These are phyloP conservation scores for Otis tarda DNA, from an alignment of 2,113 vertebrate species.

Conservation along the genomic window DNA sequence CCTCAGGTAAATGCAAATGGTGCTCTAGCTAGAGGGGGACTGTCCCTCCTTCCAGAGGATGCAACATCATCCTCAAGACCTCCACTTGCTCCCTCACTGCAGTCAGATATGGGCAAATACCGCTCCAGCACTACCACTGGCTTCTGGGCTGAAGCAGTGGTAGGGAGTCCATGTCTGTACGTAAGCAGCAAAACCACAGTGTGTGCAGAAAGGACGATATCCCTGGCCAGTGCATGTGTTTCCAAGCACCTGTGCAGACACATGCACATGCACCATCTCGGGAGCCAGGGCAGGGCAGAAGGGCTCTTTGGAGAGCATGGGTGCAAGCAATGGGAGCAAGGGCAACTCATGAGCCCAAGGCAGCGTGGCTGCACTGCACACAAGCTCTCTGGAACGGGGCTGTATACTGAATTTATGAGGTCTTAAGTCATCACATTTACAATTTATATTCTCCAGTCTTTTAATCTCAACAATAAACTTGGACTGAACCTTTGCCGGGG, in stretches of 20 bases:
- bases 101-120: not conserved
- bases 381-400: not conserved
- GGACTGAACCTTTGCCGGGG: constrained; percentile 10
- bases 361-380: not conserved
- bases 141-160: not conserved
- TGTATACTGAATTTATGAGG: constrained; percentile 47
- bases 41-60: not conserved
- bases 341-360: not conserved
- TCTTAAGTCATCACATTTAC: constrained; percentile 52
- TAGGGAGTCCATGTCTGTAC: not conserved
- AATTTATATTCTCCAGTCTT: constrained; percentile 45
- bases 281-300: not conserved
- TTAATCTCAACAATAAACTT: constrained; percentile 49
- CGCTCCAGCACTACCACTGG: not conserved
- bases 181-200: not conserved
- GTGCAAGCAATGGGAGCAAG: not conserved
- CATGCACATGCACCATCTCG: accelerated
- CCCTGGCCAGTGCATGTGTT: not conserved
- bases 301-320: not conserved
- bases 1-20: not conserved
- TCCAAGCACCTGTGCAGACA: not conserved
- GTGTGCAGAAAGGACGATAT: not conserved
- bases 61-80: not conserved
- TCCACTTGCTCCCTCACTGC: not conserved
- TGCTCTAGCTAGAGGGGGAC: not conserved